These are phyloP conservation scores for Tipula unca DNA, from an alignment of 2,888 invertebrate genomes.

Conservation along the genomic window DNA sequence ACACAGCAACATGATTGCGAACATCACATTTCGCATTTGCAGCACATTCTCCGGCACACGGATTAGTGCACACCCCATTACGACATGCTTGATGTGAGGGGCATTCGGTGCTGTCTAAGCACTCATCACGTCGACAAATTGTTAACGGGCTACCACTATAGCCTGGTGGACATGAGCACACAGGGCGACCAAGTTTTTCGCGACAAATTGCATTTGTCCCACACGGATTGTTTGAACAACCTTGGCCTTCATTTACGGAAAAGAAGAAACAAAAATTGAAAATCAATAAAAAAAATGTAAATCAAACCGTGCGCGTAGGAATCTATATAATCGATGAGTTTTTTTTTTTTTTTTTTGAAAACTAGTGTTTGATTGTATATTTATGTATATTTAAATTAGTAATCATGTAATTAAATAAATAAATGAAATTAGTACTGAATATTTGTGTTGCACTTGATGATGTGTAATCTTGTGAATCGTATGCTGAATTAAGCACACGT, in stretches of 20 bases:
- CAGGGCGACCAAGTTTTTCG: constrained; percentile 55
- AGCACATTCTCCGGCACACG: constrained; percentile 69
- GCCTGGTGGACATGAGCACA: constrained; percentile 71
- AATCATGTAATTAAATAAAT: background rate
- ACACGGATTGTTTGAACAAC: constrained; percentile 54
- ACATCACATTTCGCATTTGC: constrained; percentile 68
- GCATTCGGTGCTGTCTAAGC: constrained; percentile 65
- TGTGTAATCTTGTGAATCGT: background rate
- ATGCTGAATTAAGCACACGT: background rate
- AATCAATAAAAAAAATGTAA: background rate
- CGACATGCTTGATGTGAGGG: constrained; percentile 60
- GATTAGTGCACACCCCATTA: constrained; percentile 69
- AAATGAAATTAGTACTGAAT: background rate
- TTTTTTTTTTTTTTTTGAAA: background rate
- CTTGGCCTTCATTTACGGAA: constrained; percentile 27
- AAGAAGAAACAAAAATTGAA: background rate
- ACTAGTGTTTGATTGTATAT: background rate
- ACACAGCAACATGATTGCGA: constrained; percentile 67
- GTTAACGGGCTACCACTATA: constrained; percentile 71
- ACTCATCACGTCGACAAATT: constrained; percentile 65
- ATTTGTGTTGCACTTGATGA: background rate
- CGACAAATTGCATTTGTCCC: constrained; percentile 61
- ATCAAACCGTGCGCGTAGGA: background rate
- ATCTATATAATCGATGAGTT: background rate
- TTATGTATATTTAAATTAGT: background rate